Evolutionary conservation across 1,140 invertebrate species (phyloP).

Genomic region (Hestina assimilis): DNA sequence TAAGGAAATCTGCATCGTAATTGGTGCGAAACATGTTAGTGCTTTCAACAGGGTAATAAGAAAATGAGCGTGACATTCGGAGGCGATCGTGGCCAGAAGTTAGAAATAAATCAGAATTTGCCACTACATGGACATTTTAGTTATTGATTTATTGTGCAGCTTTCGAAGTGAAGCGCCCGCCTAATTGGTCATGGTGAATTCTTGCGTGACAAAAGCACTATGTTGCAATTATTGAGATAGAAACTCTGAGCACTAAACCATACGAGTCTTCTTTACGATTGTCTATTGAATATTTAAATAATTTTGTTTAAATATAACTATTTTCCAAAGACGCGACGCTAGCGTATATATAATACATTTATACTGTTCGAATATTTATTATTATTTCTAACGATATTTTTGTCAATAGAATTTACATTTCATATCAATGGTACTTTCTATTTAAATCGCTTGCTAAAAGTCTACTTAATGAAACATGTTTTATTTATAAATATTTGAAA

Average conservation of each 20-base stretch:
- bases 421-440: too few species aligned
- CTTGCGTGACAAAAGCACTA: slow-evolving; percentile 61
- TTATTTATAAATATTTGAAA: not conserved
- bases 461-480: too few species aligned
- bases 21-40: slow-evolving; percentile 12
- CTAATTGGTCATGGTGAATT: slow-evolving; percentile 67
- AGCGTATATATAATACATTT: too few species aligned
- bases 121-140: slow-evolving; percentile 69
- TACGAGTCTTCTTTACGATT: slow-evolving; percentile 1
- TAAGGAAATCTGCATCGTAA: slow-evolving; percentile 3
- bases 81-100: slow-evolving; percentile 55
- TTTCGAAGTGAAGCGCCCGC: slow-evolving; percentile 52
- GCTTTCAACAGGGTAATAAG: slow-evolving; percentile 19
- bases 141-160: slow-evolving; percentile 73
- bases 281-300: not conserved
- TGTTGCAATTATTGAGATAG: slow-evolving; percentile 41
- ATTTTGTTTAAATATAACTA: not conserved
- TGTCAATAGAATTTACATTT: too few species aligned
- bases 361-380: too few species aligned
- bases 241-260: slow-evolving; percentile 4
- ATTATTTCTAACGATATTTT: too few species aligned
- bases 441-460: too few species aligned
- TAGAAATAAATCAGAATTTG: slow-evolving; percentile 73
- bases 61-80: slow-evolving; percentile 39
- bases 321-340: too few species aligned